These are phyloP conservation scores for Campylorhamphus procurvoides DNA, from an alignment of 2,113 vertebrate species.

Conservation along the genomic window DNA sequence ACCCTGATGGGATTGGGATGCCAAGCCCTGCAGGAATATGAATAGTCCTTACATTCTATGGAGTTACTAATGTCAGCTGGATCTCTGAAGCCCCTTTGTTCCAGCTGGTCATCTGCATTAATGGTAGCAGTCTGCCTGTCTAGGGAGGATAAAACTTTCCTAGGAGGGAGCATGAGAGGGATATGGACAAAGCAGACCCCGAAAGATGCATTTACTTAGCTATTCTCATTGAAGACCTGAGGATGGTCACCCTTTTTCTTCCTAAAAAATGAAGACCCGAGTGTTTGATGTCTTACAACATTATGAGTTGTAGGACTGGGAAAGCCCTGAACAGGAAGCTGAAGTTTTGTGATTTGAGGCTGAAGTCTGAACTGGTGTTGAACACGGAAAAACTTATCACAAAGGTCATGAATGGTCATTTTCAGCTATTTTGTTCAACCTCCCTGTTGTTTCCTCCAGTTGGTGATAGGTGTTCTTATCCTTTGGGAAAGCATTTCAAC, in stretches of 20 bases:
- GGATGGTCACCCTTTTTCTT: neutral
- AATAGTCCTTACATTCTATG: neutral
- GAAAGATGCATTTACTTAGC: neutral
- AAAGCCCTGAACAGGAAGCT: neutral
- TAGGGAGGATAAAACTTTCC: neutral
- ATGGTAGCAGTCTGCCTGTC: neutral
- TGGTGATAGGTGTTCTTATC: neutral
- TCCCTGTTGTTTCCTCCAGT: neutral
- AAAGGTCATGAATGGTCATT: rapidly evolving
- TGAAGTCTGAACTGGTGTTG: neutral
- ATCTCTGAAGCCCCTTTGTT: neutral
- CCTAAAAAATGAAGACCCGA: neutral
- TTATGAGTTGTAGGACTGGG: neutral
- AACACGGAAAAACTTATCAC: neutral
- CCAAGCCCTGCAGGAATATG: neutral
- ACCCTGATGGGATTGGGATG: neutral
- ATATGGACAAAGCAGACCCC: neutral
- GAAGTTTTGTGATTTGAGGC: neutral
- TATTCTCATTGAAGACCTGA: neutral
- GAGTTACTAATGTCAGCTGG: neutral
- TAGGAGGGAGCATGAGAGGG: neutral
- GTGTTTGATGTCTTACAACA: neutral
- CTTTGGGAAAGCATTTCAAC: neutral
- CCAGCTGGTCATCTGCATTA: neutral
- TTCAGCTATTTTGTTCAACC: neutral